Evolutionary conservation across 2,113 vertebrate species (phyloP), one percentile per base, ranked within the genome.

Genomic region (Protomyctophum bolini): DNA sequence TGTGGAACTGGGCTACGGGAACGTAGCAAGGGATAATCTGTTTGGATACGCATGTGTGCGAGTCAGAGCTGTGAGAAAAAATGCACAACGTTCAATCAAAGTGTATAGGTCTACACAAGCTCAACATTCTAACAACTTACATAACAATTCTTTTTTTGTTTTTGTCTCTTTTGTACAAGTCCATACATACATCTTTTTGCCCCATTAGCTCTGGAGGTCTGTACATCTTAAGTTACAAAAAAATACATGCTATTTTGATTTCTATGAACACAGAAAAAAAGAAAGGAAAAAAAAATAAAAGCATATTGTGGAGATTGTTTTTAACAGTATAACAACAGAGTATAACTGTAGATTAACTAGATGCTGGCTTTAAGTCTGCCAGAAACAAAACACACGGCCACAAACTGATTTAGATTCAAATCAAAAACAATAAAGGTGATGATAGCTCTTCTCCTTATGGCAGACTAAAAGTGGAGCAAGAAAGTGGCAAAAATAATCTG

Each of bases 161-260:
- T 41, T 41, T 41, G 33, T 41, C 33, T 79, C 80, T 67, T 84
- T 75, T 88, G 71, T 91, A 88, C 86, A 89, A 73, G 76, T 86
- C 75, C 80, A 82, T 91, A 92, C 80, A 89, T 90, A 94, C 89
- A 90, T 92, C 86, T 90, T 83, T 85, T 85, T 89, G 68, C 77
- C 72, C 77, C 72, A 71, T 90, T 62, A 78, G 72, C 70, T 84
- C 81, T 87, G 52, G 66, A 81, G 77, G 86, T 92, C 93, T 95
- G 93, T 95, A 95, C 93, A 95, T 89, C 91, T 93, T 92, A 86
- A 41, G 86, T 92, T 94, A 94, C 93, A 95, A 95, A 94, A 94
- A 82, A 92, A 92, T 81, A 91, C 84, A 91, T 83, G 92, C 92
- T 85, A 87, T 93, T 91, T 89, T 76, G 45, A 73, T 69, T 69